A percentile compares a stretch with the other conserved stretches of the same genome.
phyloP scores from a whole-genome alignment of 2,113 vertebrate genomes.

The Brachionichthys hirsutus region DNA sequence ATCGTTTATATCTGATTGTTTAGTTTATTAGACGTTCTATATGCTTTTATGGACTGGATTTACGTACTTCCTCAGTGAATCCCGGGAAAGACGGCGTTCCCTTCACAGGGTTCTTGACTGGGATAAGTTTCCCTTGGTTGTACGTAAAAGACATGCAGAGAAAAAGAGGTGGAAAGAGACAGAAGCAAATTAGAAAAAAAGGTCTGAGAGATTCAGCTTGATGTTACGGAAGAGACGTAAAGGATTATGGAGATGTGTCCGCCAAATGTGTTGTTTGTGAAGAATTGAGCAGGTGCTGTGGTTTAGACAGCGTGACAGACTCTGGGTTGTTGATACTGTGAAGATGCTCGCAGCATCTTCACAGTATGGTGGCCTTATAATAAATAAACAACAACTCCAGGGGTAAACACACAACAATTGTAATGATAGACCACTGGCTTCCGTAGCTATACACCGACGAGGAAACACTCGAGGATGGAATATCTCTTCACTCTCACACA shows the following conservation, averaged over 20 bases:
- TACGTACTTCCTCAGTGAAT: constrained; percentile 33
- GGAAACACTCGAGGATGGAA: constrained; percentile 43
- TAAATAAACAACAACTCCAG: constrained; percentile 73
- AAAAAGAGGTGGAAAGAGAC: constrained; percentile 16
- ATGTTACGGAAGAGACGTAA: constrained; percentile 23
- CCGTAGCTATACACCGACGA: constrained; percentile 57
- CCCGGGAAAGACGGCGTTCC: constrained; percentile 34
- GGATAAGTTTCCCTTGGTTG: constrained; percentile 10
- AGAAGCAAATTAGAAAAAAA: constrained; percentile 22
- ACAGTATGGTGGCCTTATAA: constrained; percentile 83
- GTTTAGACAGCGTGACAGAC: constrained; percentile 57
- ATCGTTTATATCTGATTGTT: constrained; percentile 55
- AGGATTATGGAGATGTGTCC: constrained; percentile 14
- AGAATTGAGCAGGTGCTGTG: constrained; percentile 51
- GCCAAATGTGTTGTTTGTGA: constrained; percentile 50
- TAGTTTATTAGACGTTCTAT: constrained; percentile 54
- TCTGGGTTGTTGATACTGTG: constrained; percentile 80
- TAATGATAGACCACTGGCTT: constrained; percentile 51
- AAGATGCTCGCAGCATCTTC: constrained; percentile 68
- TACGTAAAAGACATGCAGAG: constrained; percentile 6
- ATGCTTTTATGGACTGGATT: constrained; percentile 66
- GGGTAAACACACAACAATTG: constrained; percentile 56
- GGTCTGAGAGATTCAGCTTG: constrained; percentile 24
- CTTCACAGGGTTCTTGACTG: constrained; percentile 25
- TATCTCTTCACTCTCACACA: constrained; percentile 45